phyloP scores from a whole-genome alignment of 1,140 invertebrate species.

The Caenorhabditis inopinata region DNA sequence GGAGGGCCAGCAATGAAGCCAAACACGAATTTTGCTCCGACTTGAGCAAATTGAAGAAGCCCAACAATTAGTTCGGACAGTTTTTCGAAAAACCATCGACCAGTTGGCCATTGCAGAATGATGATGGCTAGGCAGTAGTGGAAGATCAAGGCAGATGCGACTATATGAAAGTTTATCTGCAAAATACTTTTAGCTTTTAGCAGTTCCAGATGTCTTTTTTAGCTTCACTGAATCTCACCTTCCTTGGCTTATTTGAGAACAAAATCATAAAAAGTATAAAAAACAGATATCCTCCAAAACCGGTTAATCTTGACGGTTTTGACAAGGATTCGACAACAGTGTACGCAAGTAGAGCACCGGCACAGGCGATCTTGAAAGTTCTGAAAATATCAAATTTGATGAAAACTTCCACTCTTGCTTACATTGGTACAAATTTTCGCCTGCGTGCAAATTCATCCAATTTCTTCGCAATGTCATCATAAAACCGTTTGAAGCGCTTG shows the following conservation, averaged over 20 bases:
- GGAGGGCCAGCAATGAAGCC: slow-evolving; percentile 70
- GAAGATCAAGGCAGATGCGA: slow-evolving; percentile 78
- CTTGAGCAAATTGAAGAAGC: slow-evolving; percentile 78
- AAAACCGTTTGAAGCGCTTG: neutral
- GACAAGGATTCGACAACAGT: slow-evolving; percentile 71
- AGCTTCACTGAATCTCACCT: slow-evolving; percentile 38
- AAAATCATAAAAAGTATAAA: slow-evolving; percentile 66
- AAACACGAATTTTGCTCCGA: slow-evolving; percentile 83
- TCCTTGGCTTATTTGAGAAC: slow-evolving; percentile 57
- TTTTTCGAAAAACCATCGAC: slow-evolving; percentile 75
- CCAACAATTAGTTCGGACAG: slow-evolving; percentile 69
- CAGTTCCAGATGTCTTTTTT: neutral
- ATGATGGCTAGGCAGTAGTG: slow-evolving; percentile 84
- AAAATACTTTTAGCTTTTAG: neutral
- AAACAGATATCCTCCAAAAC: slow-evolving; percentile 63
- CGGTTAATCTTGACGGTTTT: slow-evolving; percentile 70
- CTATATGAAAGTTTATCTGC: slow-evolving; percentile 76
- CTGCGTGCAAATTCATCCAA: slow-evolving; percentile 56
- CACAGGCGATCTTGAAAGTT: neutral
- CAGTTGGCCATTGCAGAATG: slow-evolving; percentile 80
- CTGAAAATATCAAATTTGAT: neutral
- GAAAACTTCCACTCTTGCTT: neutral
- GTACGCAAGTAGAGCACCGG: neutral
- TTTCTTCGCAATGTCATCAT: slow-evolving; percentile 68
- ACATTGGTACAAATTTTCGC: neutral